These are phyloP conservation scores for Scaptomyza flava DNA, from an alignment of 2,888 invertebrate species.

Conservation along the genomic window DNA sequence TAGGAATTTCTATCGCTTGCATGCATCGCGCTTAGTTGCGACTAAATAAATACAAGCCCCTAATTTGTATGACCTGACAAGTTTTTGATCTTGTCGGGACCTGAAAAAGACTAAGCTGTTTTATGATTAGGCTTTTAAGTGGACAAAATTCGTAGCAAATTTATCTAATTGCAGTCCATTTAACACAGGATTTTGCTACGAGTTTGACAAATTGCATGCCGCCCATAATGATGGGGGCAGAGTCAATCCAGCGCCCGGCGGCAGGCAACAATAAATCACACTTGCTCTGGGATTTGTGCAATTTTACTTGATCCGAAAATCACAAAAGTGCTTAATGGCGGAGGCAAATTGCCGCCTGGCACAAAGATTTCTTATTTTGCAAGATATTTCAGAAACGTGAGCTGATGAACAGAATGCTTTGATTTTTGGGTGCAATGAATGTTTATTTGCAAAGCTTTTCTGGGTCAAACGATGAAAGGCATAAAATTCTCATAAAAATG, in stretches of 20 bases:
- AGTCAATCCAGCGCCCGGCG: conserved; percentile 19
- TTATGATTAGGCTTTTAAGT: conserved; percentile 8
- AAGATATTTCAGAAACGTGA: conserved; percentile 22
- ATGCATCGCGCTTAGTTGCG: conserved; percentile 31
- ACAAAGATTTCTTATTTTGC: conserved; percentile 17
- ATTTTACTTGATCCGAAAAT: conserved; percentile 12
- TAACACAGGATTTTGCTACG: conserved; percentile 15
- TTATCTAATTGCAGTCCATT: conserved; percentile 39
- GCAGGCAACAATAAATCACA: conserved; percentile 44
- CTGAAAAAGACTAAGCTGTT: conserved; percentile 4
- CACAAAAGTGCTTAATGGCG: conserved; percentile 41
- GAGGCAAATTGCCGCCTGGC: conserved; percentile 31
- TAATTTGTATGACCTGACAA: conserved; percentile 22
- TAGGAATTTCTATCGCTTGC: conserved; percentile 8
- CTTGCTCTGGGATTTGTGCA: conserved; percentile 30
- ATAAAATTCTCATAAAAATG: conserved; percentile 1
- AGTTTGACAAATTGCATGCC: conserved; percentile 52
- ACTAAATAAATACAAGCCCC: conserved; percentile 21
- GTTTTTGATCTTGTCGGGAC: conserved; percentile 6
- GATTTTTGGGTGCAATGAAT: conserved; percentile 32
- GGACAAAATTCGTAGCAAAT: background rate
- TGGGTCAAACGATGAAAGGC: conserved; percentile 15
- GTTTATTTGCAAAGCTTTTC: conserved; percentile 25
- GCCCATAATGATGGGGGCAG: conserved; percentile 34
- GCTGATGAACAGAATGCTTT: conserved; percentile 17